A percentile compares a stretch with the other conserved stretches of the same genome.
These are phyloP conservation scores for Machaerirhynchus nigripectus DNA, from an alignment of 2,113 vertebrate genomes.

Conservation along the genomic window DNA sequence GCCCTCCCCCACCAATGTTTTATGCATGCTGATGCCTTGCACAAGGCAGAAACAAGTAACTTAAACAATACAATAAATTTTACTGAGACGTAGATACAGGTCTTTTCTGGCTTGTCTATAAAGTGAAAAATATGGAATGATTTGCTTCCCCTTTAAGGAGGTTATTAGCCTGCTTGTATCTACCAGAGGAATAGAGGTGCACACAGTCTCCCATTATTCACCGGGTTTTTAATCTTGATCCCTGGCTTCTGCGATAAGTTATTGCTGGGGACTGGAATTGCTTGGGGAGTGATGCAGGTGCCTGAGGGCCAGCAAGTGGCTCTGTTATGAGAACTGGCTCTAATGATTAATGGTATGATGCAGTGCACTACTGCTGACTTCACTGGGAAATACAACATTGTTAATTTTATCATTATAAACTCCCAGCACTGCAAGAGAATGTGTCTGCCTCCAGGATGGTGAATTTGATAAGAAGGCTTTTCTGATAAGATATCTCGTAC, in stretches of 20 bases:
- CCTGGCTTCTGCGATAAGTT: constrained; percentile 53
- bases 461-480: constrained; percentile 68
- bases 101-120: constrained; percentile 68
- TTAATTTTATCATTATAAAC: constrained; percentile 76
- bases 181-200: constrained; percentile 55
- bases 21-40: constrained; percentile 28
- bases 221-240: constrained; percentile 70
- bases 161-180: constrained; percentile 70
- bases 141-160: constrained; percentile 69
- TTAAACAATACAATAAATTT: constrained; percentile 70
- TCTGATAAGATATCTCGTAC: constrained; percentile 61
- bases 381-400: constrained; percentile 69
- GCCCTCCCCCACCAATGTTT: neutral
- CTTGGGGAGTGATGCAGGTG: constrained; percentile 66
- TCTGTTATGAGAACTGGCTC: constrained; percentile 60
- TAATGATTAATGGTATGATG: constrained; percentile 70
- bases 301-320: constrained; percentile 49
- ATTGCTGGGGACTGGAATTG: constrained; percentile 53
- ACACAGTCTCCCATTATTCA: constrained; percentile 58
- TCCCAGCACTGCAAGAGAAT: constrained; percentile 58
- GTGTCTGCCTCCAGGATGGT: constrained; percentile 62
- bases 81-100: constrained; percentile 43
- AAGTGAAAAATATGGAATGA: constrained; percentile 70
- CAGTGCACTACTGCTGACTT: constrained; percentile 56
- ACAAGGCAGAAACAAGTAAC: constrained; percentile 62